Base-by-base conservation (phyloP, 2,113 vertebrate genomes). In the Tautogolabrus adspersus region DNA sequence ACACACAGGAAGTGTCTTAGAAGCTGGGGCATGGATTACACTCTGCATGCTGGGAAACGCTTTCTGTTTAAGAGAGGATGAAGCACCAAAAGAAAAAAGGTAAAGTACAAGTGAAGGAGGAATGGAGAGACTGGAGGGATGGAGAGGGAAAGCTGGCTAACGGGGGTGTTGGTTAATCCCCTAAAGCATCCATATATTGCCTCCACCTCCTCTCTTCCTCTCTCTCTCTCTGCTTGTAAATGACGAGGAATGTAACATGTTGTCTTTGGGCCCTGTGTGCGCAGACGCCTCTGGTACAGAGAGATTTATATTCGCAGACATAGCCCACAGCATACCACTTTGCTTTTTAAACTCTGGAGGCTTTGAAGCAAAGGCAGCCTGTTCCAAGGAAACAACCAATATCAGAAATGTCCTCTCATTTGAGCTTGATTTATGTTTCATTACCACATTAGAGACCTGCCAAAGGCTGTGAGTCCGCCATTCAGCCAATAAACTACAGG, bases 171-270 rank as follows among this genome's bases (percentile, higher is more conserved):
- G 81, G 66, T 72, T 94, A 94, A 94, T 94, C 93, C 91, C 89
- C 90, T 89, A 77, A 94, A 93, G 92, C 91, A 92, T 93, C 92
- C 92, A 91, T 93, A 92, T 93, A 94, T 93, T 89, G 89, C 89
- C 86, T 85, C 76, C 75, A 70, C 84, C 91, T 91, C 77, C 80
- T 91, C 91, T 91, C 88, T 82, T 66, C 71, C 81, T 75, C 81
- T 90, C 80, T 91, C 91, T 91, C 88, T 82, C 68, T 72, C 81
- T 73, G 82, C 91, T 93, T 91, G 85, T 92, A 93, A 93, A 93
- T 54, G 81, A 72, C 47, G 9, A 89, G 90, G 93, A 92, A 94
- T 93, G 90, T 75, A 90, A 87, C 86, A 71, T 92, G 92, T 93
- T 93, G 91, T 94, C 87, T 91, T 93, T 90, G 87, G 88, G 83